A percentile compares a stretch with the other conserved stretches of the same genome.
Evolutionary conservation across 1,140 invertebrate species (phyloP).

Genomic region (Diachasma alloeum): DNA sequence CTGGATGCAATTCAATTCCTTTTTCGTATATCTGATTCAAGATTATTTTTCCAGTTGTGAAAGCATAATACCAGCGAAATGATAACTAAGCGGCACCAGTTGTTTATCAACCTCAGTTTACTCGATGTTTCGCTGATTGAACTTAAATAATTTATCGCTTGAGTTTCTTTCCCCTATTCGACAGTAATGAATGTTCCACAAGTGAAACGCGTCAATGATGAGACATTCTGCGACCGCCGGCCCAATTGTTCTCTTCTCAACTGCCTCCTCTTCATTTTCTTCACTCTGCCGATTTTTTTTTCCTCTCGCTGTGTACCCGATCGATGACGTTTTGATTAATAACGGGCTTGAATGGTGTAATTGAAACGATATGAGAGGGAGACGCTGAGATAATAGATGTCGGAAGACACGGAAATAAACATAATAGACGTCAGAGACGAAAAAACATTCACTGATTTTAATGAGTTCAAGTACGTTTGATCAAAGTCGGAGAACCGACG

Average conservation of each 20-base stretch:
- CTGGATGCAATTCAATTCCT: slow-evolving; percentile 16
- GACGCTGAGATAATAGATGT: background rate
- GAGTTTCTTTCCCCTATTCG: slow-evolving; percentile 8
- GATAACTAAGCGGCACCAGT: background rate
- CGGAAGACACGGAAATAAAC: slow-evolving; percentile 2
- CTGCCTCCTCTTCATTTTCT: background rate
- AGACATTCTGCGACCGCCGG: background rate
- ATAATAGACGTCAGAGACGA: background rate
- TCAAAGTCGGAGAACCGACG: background rate
- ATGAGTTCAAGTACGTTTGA: background rate
- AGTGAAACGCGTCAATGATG: slow-evolving; percentile 11
- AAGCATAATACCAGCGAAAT: background rate
- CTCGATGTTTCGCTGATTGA: slow-evolving; percentile 30
- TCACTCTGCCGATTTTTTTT: background rate
- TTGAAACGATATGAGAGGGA: background rate
- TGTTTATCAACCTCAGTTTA: slow-evolving; percentile 22
- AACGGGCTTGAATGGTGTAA: background rate
- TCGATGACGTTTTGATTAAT: slow-evolving; percentile 4
- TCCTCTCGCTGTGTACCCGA: background rate
- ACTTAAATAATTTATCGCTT: slow-evolving; percentile 41
- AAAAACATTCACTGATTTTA: background rate
- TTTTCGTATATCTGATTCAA: background rate
- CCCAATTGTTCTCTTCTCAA: background rate
- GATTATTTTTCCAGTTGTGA: slow-evolving; percentile 11
- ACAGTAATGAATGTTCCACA: slow-evolving; percentile 31